Evolutionary conservation across 2,797 vertebrate species (phyloP).

Genomic region (Trematomus bernacchii): DNA sequence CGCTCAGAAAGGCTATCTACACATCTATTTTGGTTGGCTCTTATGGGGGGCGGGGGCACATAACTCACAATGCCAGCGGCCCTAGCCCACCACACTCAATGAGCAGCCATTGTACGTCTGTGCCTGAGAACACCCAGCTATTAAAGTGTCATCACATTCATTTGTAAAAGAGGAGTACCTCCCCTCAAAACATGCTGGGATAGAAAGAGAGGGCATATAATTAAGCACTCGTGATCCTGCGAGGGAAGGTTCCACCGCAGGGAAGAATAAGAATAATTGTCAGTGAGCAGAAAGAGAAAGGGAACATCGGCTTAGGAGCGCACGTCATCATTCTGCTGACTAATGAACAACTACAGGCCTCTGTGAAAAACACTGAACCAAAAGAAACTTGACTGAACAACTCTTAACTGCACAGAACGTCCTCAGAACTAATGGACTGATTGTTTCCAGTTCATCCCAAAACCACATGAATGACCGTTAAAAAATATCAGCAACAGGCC

Average conservation of each 20-base stretch:
- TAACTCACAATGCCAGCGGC: slow-evolving; percentile 77
- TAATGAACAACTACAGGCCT: slow-evolving; percentile 28
- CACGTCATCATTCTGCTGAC: slow-evolving; percentile 23
- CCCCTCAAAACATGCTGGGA: slow-evolving; percentile 27
- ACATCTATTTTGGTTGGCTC: slow-evolving; percentile 68
- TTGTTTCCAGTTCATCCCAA: too few species aligned
- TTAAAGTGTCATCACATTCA: slow-evolving; percentile 81
- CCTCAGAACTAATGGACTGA: too few species aligned
- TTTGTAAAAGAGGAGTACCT: slow-evolving; percentile 63
- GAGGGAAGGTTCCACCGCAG: slow-evolving; percentile 45
- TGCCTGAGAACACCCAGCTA: slow-evolving; percentile 77
- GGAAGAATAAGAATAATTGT: slow-evolving; percentile 44
- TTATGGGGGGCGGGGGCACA: slow-evolving; percentile 60
- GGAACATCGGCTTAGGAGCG: slow-evolving; percentile 26
- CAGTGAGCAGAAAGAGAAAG: slow-evolving; percentile 32
- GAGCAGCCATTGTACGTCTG: slow-evolving; percentile 74
- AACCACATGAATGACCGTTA: too few species aligned
- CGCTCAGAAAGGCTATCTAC: slow-evolving; percentile 68
- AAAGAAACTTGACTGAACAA: slow-evolving; percentile 27
- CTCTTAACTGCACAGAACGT: neutral
- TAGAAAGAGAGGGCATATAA: slow-evolving; percentile 47
- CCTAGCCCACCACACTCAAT: slow-evolving; percentile 73
- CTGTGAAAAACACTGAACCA: slow-evolving; percentile 11
- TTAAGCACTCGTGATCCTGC: slow-evolving; percentile 46
- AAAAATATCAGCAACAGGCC: too few species aligned